Percentiles rank a stretch among this genome's conserved stretches.
These are phyloP conservation scores for Hydraecia micacea DNA, from an alignment of 2,888 invertebrate genomes.

Conservation along the genomic window DNA sequence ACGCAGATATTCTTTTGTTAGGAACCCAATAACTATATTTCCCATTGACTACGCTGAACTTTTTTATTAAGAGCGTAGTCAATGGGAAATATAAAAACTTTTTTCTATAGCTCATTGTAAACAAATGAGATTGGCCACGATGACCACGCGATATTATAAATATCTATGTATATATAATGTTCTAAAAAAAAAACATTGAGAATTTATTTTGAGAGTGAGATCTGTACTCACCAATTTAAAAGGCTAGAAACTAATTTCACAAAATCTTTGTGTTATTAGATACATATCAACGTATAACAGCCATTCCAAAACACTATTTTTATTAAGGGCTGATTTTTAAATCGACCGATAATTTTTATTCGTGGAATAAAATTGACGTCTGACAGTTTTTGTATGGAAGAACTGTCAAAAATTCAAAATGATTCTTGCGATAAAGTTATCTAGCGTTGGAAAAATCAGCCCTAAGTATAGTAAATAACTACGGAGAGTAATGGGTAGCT, in stretches of 20 bases:
- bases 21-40: slow-evolving; percentile 34
- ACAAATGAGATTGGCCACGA: neutral
- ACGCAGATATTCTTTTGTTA: slow-evolving; percentile 28
- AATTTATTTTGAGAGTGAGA: neutral
- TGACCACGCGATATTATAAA: neutral
- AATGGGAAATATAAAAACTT: slow-evolving; percentile 35
- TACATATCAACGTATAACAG: neutral
- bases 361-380: too few relatives aligned
- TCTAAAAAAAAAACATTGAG: neutral
- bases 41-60: slow-evolving; percentile 29
- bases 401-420: too few relatives aligned
- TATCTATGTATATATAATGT: neutral
- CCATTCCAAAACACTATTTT: neutral
- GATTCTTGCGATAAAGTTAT: too few relatives aligned
- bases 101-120: slow-evolving; percentile 18
- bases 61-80: slow-evolving; percentile 11
- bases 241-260: neutral
- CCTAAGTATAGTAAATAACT: too few relatives aligned
- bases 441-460: too few relatives aligned
- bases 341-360: too few relatives aligned
- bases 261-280: neutral
- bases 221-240: too few relatives aligned
- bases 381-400: too few relatives aligned
- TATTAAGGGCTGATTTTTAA: too few relatives aligned
- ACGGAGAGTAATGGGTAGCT: too few relatives aligned